Conservation (phyloP, 2,113 vertebrate genomes). For the Sinocyclocheilus maitianheensis region DNA sequence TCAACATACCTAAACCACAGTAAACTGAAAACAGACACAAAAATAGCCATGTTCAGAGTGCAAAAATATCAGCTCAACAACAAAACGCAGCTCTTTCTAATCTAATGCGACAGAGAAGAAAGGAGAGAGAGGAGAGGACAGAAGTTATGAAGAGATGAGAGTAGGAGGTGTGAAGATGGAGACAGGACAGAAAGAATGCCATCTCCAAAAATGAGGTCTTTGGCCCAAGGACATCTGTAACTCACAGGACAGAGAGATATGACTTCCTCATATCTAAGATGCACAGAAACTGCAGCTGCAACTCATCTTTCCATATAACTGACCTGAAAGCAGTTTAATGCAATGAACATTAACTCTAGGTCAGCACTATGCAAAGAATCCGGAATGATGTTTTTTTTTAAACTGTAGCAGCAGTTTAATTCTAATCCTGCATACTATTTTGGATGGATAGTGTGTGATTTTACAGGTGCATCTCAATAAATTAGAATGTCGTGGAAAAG, state of each 20-base stretch:
- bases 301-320: not conserved
- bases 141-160: not conserved
- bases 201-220: slow-evolving; percentile 12
- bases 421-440: not conserved
- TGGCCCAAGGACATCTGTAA: slow-evolving; percentile 5
- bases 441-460: not conserved
- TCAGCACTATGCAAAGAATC: not conserved
- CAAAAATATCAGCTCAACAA: slow-evolving; percentile 2
- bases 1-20: not conserved
- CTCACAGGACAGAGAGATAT: not conserved
- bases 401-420: not conserved
- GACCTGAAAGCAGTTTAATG: too few relatives aligned
- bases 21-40: not conserved
- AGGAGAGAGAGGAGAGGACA: not conserved
- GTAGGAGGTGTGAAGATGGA: slow-evolving; percentile 28
- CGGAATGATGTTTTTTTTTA: not conserved
- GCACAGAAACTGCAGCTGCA: slow-evolving; percentile 6
- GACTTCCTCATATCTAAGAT: not conserved
- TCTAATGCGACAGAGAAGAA: slow-evolving; percentile 9
- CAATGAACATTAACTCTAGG: too few relatives aligned
- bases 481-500: too few relatives aligned
- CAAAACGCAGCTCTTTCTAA: not conserved
- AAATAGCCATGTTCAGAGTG: not conserved
- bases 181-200: slow-evolving; percentile 7
- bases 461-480: not conserved